phyloP scores from a whole-genome alignment of 2,888 invertebrate genomes.

The Mimumesa dahlbomi region DNA sequence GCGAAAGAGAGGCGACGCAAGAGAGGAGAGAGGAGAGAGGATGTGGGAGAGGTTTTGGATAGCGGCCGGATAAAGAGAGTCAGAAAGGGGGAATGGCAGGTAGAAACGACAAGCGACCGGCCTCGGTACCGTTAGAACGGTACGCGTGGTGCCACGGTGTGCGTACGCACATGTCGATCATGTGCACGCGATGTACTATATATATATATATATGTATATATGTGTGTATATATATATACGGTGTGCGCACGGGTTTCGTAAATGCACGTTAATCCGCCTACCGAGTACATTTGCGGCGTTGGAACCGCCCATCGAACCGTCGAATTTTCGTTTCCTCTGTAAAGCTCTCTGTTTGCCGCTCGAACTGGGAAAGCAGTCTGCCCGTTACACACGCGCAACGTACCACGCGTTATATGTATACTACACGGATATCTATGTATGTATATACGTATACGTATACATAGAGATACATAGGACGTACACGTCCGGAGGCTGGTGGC shows the following conservation, averaged over 20 bases:
- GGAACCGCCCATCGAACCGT: slow-evolving; percentile 65
- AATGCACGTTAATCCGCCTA: slow-evolving; percentile 73
- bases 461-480: not conserved
- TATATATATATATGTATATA: too few relatives aligned
- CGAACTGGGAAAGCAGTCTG: slow-evolving; percentile 54
- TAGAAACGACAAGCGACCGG: slow-evolving; percentile 43
- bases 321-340: slow-evolving; percentile 66
- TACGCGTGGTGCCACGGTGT: slow-evolving; percentile 12
- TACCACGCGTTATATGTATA: slow-evolving; percentile 6
- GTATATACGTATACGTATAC: not conserved
- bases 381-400: slow-evolving; percentile 10
- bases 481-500: not conserved
- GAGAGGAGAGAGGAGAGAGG: slow-evolving; percentile 36
- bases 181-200: too few relatives aligned
- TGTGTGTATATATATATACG: too few relatives aligned
- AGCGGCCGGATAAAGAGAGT: slow-evolving; percentile 44
- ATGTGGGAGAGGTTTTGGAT: slow-evolving; percentile 46
- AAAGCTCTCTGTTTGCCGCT: slow-evolving; percentile 59
- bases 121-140: slow-evolving; percentile 53
- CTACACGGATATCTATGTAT: too few relatives aligned
- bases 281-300: slow-evolving; percentile 69
- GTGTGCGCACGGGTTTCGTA: slow-evolving; percentile 62
- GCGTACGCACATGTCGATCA: not conserved
- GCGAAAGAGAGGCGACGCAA: slow-evolving; percentile 49
- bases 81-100: slow-evolving; percentile 38